Evolutionary conservation across 1,140 invertebrate genomes (phyloP), one percentile per base, ranked within the genome.

Genomic region (Brachionus koreanus): DNA sequence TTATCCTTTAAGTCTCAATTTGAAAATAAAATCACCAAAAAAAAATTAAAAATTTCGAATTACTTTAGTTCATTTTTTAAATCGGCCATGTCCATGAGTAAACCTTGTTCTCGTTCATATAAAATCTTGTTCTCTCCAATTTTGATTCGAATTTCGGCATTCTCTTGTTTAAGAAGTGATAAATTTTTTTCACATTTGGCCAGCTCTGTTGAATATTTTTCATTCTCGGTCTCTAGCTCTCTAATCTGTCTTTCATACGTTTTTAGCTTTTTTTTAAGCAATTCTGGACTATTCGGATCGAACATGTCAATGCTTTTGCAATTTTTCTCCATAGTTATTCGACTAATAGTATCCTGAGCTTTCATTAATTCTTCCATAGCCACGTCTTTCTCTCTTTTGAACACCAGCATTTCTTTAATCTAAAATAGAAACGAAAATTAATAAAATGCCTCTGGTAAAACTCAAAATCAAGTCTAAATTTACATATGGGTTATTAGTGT

Each of bases 321-420:
- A 69, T 39, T 74, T 46, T 74, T 74, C n/a, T 74, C 69, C 42
- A 74, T 12, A 25, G 6, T 74, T 39, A 74, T 25, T 25, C 69
- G 69, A 46, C 69, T 74, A 4, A 74, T 33, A 13, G 39, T 46
- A n/a, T 74, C 69, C 25, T 74, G 69, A 13, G 69, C 69, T 74
- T 74, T 74, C 39, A 74, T 74, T 29, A 79, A 79, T 39, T 79
- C 76, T 42, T 65, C 76, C 29, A 65, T 33, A 39, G 61, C 49
- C 29, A 57, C n/a, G 46, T 79, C 61, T 65, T 79, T 79, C 12
- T 79, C 76, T 79, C 33, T 57, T 35, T 79, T 61, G 37, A 79
- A 61, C 9, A 57, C 57, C 46, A 79, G n/a, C 49, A 79, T 79
- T 25, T 57, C 61, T 79, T 65, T 77, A 61, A 77, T 57, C 43